Evolutionary conservation across 2,113 vertebrate genomes (phyloP).

Genomic region (Ginglymostoma cirratum): DNA sequence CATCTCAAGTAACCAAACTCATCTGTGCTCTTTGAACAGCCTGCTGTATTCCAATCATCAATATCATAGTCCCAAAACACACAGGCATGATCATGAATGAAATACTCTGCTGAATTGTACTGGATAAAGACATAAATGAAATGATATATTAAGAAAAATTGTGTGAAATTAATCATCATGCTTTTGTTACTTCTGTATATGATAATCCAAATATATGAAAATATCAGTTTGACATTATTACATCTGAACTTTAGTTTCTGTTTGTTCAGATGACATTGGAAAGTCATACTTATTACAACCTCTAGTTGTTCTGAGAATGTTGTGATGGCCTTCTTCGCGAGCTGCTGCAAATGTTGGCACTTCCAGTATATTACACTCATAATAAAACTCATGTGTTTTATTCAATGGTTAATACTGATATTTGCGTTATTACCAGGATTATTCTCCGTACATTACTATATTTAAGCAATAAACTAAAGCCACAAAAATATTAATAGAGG

Average conservation of each 20-base stretch:
- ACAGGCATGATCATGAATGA: slow-evolving; percentile 51
- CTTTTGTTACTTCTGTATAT: not conserved
- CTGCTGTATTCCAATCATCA: slow-evolving; percentile 49
- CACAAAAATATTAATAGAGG: not conserved
- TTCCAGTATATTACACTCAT: not conserved
- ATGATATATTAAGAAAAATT: not conserved
- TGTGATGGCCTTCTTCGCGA: not conserved
- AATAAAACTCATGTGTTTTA: not conserved
- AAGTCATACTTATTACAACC: not conserved
- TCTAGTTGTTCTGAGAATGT: not conserved
- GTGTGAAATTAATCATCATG: not conserved
- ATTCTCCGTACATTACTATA: not conserved
- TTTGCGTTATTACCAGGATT: not conserved
- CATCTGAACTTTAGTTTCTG: not conserved
- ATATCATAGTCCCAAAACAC: slow-evolving; percentile 56
- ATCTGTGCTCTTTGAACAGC: slow-evolving; percentile 50
- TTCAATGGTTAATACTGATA: not conserved
- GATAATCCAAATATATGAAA: not conserved
- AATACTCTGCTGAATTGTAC: not conserved
- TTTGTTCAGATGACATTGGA: not conserved
- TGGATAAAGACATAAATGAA: slow-evolving; percentile 41
- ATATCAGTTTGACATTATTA: not conserved
- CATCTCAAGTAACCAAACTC: slow-evolving; percentile 43
- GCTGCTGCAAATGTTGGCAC: not conserved
- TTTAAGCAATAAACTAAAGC: not conserved